Evolutionary conservation across 2,113 vertebrate genomes (phyloP).

Genomic region (Aix galericulata): DNA sequence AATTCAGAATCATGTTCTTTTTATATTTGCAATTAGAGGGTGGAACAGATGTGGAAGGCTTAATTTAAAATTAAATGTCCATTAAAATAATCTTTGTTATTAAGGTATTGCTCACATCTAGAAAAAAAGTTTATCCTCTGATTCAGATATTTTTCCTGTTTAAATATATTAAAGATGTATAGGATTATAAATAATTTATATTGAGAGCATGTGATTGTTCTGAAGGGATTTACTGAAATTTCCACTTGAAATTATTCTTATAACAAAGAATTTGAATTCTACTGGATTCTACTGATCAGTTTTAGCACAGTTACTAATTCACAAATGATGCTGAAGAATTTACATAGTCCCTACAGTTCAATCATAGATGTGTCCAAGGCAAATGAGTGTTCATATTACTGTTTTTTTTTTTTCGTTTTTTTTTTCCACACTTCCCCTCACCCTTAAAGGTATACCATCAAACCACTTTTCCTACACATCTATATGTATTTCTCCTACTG

Average conservation of each 20-base stretch:
- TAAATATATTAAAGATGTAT: neutral
- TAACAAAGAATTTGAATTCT: neutral
- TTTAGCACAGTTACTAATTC: neutral
- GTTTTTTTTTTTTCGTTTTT: neutral
- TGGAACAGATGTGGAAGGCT: slow-evolving; percentile 35
- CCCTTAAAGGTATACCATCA: neutral
- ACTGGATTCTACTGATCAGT: neutral
- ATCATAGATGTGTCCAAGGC: neutral
- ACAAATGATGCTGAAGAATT: neutral
- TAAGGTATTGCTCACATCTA: neutral
- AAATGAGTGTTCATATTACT: neutral
- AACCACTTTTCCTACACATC: neutral
- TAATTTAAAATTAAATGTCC: slow-evolving; percentile 8
- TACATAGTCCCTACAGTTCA: neutral
- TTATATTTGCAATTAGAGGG: slow-evolving; percentile 8
- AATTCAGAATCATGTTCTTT: slow-evolving; percentile 32
- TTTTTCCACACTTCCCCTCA: too few species aligned
- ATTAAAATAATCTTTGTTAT: slow-evolving; percentile 33
- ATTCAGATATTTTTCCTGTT: neutral
- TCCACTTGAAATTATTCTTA: neutral
- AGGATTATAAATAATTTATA: neutral
- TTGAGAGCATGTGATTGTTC: neutral
- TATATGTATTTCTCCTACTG: too few species aligned
- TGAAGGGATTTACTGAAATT: neutral
- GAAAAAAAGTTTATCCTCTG: neutral